Conservation (phyloP, 2,797 vertebrate species). For the Trachops cirrhosus region DNA sequence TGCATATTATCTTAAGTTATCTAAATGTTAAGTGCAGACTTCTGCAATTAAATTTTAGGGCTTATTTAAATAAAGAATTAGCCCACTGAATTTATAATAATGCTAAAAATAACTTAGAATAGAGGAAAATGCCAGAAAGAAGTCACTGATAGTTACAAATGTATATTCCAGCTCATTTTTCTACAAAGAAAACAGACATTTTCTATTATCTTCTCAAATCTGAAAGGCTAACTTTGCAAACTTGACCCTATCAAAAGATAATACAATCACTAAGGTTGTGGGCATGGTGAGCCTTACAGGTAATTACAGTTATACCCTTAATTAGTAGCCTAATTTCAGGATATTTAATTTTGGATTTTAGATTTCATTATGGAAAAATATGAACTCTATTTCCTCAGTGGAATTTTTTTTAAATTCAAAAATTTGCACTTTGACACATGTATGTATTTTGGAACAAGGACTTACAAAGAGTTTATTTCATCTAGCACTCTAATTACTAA, state of each 20-base stretch:
- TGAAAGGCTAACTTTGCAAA: not conserved
- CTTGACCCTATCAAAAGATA: not conserved
- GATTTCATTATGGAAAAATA: not conserved
- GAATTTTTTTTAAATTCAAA: not conserved
- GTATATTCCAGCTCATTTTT: not conserved
- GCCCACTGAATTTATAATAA: not conserved
- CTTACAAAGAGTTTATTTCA: not conserved
- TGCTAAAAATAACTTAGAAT: not conserved
- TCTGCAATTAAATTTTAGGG: slow-evolving; percentile 20
- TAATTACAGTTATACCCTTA: not conserved
- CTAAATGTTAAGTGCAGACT: not conserved
- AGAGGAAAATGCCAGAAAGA: not conserved
- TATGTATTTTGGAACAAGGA: not conserved
- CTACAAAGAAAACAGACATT: not conserved
- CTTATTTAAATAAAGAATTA: slow-evolving; percentile 24
- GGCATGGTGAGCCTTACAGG: not conserved
- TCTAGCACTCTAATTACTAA: slow-evolving; percentile 28
- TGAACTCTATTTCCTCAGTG: not conserved
- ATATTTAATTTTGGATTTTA: slow-evolving; percentile 26
- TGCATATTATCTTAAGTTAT: not conserved
- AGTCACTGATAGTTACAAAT: not conserved
- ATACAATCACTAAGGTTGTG: not conserved
- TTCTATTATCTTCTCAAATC: not conserved
- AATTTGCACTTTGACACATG: slow-evolving; percentile 2
- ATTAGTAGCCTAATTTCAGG: not conserved